Percentiles rank a stretch among this genome's conserved stretches.
phyloP scores from a whole-genome alignment of 2,797 vertebrate species.

The Alfaro cultratus region DNA sequence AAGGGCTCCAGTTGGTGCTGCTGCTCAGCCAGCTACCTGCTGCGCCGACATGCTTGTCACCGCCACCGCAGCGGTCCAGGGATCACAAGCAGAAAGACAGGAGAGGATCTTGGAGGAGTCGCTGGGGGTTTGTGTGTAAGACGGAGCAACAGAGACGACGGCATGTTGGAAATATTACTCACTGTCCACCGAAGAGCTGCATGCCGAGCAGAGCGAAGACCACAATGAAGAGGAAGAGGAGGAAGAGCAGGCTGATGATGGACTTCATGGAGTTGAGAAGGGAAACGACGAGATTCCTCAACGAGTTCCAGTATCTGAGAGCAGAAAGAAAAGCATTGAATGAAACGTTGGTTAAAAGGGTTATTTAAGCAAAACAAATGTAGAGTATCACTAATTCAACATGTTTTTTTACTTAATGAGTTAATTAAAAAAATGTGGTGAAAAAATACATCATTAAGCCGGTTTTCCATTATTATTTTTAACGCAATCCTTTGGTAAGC shows the following conservation, averaged over 20 bases:
- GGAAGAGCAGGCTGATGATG: slow-evolving; percentile 97
- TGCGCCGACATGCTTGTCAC: slow-evolving; percentile 59
- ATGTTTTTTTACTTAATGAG: too few relatives aligned
- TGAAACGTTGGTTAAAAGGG: not conserved
- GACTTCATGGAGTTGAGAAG: slow-evolving; percentile 99
- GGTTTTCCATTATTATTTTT: too few relatives aligned
- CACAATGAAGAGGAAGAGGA: slow-evolving; percentile 98
- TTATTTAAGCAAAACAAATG: not conserved
- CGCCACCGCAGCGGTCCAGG: slow-evolving; percentile 31
- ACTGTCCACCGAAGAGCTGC: slow-evolving; percentile 99
- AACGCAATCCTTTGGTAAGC: too few relatives aligned
- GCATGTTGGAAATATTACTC: slow-evolving; percentile 69
- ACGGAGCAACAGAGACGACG: not conserved
- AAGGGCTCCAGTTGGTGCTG: slow-evolving; percentile 48
- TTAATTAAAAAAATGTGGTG: too few relatives aligned
- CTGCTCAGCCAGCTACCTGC: slow-evolving; percentile 63
- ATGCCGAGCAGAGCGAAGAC: slow-evolving; percentile 97
- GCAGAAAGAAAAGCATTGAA: not conserved
- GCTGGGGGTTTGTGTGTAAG: slow-evolving; percentile 4
- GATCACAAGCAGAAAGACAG: slow-evolving; percentile 33
- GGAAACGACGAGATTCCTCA: slow-evolving; percentile 95
- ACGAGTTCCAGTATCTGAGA: slow-evolving; percentile 94
- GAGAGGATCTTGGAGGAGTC: not conserved
- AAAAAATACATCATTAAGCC: too few relatives aligned
- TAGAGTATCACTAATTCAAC: too few relatives aligned